Evolutionary conservation across 2,888 invertebrate species (phyloP).

Genomic region (Cataglyphis albicans): DNA sequence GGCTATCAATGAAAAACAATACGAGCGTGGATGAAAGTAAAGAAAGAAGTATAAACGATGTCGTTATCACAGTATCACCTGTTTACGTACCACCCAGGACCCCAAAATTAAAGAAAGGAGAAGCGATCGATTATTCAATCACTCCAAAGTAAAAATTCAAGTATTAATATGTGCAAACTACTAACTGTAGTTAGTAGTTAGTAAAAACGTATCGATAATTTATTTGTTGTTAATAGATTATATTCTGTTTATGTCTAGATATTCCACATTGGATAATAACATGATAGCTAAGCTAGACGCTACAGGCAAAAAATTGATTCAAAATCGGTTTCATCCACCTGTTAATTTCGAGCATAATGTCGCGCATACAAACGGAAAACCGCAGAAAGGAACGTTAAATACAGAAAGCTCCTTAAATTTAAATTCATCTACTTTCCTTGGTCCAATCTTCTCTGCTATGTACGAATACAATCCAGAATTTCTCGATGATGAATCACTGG

Average conservation of each 20-base stretch:
- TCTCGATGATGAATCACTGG: slow-evolving; percentile 63
- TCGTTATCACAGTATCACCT: slow-evolving; percentile 79
- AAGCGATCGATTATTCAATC: slow-evolving; percentile 78
- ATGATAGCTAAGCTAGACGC: slow-evolving; percentile 75
- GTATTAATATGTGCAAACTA: not conserved
- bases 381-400: slow-evolving; percentile 26
- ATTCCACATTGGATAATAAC: slow-evolving; percentile 79
- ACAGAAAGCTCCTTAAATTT: slow-evolving; percentile 10
- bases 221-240: not conserved
- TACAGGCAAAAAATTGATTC: slow-evolving; percentile 69
- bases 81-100: slow-evolving; percentile 74
- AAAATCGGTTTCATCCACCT: slow-evolving; percentile 82
- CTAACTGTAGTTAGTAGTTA: not conserved
- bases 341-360: slow-evolving; percentile 75
- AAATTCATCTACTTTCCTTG: slow-evolving; percentile 63
- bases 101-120: slow-evolving; percentile 78
- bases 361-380: slow-evolving; percentile 52
- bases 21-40: slow-evolving; percentile 61
- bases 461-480: slow-evolving; percentile 73
- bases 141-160: slow-evolving; percentile 71
- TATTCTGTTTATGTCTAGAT: slow-evolving; percentile 65
- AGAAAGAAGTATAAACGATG: slow-evolving; percentile 74
- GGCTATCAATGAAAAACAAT: slow-evolving; percentile 40
- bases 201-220: not conserved
- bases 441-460: slow-evolving; percentile 65